Conservation (phyloP, 2,113 vertebrate genomes). For the Poeciliopsis turrubarensis region DNA sequence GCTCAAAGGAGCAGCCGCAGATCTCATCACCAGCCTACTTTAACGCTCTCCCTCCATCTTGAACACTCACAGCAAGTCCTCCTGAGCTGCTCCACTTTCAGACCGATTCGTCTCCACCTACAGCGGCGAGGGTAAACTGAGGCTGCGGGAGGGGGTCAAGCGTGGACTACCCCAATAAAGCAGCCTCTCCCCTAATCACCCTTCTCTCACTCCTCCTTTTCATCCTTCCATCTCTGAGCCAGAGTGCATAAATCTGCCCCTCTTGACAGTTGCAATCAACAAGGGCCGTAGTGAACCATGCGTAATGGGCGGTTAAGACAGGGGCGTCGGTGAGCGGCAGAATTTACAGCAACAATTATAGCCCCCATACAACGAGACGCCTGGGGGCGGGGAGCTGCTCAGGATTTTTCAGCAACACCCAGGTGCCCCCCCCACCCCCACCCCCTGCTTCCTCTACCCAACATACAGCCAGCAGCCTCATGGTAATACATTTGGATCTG, state of each 20-base stretch:
- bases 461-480: slow-evolving; percentile 36
- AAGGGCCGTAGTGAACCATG: slow-evolving; percentile 78
- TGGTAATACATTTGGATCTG: slow-evolving; percentile 57
- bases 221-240: slow-evolving; percentile 54
- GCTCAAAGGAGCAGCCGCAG: slow-evolving; percentile 45
- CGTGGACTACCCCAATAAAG: slow-evolving; percentile 65
- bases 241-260: slow-evolving; percentile 73
- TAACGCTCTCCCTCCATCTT: slow-evolving; percentile 45
- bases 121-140: background rate
- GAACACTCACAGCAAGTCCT: slow-evolving; percentile 5
- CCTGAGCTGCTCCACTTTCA: slow-evolving; percentile 12
- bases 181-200: slow-evolving; percentile 53
- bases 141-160: slow-evolving; percentile 51
- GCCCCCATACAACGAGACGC: slow-evolving; percentile 60
- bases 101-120: slow-evolving; percentile 37
- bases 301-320: slow-evolving; percentile 78
- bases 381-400: slow-evolving; percentile 41
- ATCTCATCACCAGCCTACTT: slow-evolving; percentile 60
- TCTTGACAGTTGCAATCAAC: slow-evolving; percentile 81
- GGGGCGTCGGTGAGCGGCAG: slow-evolving; percentile 70
- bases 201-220: slow-evolving; percentile 39
- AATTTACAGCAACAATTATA: slow-evolving; percentile 83
- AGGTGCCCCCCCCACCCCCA: slow-evolving; percentile 41
- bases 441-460: slow-evolving; percentile 24
- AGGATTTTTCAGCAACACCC: slow-evolving; percentile 30